These are phyloP conservation scores for Sphaerophoria taeniata DNA, from an alignment of 2,888 invertebrate genomes.

Conservation along the genomic window DNA sequence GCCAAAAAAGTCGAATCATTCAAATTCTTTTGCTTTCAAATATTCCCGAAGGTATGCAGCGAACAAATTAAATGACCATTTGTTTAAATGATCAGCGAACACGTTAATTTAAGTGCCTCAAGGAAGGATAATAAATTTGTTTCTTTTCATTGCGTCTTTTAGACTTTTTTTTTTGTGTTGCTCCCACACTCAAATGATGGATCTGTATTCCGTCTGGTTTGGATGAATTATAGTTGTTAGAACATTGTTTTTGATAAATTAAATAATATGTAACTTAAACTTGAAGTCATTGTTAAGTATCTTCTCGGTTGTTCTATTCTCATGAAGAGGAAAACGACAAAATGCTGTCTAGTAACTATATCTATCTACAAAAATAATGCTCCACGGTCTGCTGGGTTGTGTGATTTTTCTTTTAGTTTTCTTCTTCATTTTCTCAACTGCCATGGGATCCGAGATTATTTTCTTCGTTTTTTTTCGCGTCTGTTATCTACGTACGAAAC, in stretches of 20 bases:
- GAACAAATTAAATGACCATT: constrained; percentile 71
- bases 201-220: background rate
- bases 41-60: constrained; percentile 20
- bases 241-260: constrained; percentile 54
- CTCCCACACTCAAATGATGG: background rate
- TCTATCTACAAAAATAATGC: constrained; percentile 37
- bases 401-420: constrained; percentile 53
- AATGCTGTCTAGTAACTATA: constrained; percentile 11
- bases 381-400: constrained; percentile 71
- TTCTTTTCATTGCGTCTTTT: background rate
- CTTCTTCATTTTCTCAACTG: constrained; percentile 45
- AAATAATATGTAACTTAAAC: constrained; percentile 28
- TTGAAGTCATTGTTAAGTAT: constrained; percentile 60
- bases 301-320: constrained; percentile 26
- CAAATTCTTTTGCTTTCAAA: constrained; percentile 51
- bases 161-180: constrained; percentile 8
- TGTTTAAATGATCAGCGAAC: constrained; percentile 69
- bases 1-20: constrained; percentile 20
- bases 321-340: constrained; percentile 6
- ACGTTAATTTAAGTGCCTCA: constrained; percentile 67
- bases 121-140: constrained; percentile 67
- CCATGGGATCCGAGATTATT: constrained; percentile 46
- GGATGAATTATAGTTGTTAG: constrained; percentile 55
- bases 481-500: background rate
- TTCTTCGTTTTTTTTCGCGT: constrained; percentile 26